Evolutionary conservation across 1,140 invertebrate species (phyloP).

Genomic region (Polypedilum pembai): DNA sequence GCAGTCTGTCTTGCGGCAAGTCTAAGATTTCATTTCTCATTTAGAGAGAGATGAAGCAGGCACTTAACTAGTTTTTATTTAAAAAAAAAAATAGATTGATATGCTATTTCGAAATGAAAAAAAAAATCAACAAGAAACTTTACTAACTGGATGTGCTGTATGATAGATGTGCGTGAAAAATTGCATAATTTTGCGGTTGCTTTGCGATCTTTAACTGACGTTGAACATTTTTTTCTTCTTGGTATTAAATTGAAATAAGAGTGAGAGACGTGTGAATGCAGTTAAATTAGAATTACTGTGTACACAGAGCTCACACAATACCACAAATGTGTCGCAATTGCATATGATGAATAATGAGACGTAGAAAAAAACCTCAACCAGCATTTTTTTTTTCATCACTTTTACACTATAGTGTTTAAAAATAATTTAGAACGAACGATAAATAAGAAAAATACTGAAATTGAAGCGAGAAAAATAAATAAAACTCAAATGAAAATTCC

Average conservation of each 20-base stretch:
- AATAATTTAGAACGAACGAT: no score
- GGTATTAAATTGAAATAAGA: no score
- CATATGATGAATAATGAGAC: background rate
- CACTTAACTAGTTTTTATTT: background rate
- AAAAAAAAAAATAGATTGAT: background rate
- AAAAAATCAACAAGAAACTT: background rate
- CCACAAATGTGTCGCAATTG: background rate
- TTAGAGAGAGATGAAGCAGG: background rate
- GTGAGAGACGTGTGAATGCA: background rate
- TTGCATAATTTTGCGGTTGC: constrained; percentile 10
- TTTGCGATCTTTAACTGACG: background rate
- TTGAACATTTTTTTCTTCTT: background rate
- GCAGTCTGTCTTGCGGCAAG: background rate
- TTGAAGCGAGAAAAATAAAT: no score
- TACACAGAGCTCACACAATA: background rate
- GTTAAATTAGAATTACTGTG: background rate
- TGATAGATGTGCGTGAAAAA: constrained; percentile 11
- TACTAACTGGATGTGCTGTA: background rate
- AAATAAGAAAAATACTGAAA: no score
- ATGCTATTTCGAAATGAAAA: background rate
- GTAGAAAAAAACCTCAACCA: background rate
- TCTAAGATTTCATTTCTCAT: background rate
- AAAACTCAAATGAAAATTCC: no score
- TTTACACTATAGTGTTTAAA: no score
- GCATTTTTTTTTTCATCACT: no score